phyloP scores from a whole-genome alignment of 2,797 vertebrate species.

The Chelmon rostratus region DNA sequence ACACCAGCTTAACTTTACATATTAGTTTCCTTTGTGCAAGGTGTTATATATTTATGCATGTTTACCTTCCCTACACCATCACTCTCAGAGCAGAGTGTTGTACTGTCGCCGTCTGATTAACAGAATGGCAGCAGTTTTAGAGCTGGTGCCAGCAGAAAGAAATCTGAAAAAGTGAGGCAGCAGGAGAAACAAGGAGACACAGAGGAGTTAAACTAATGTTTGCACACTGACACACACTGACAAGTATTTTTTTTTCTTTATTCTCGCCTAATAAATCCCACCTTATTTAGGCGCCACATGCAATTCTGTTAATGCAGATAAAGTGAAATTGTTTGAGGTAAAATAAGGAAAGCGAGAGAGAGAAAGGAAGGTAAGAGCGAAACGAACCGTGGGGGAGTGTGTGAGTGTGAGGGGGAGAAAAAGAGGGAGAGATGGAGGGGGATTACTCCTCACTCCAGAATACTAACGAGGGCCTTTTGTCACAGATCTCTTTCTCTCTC shows the following conservation, averaged over 20 bases:
- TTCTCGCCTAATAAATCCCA: background rate
- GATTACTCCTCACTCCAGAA: conserved; percentile 81
- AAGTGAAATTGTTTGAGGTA: background rate
- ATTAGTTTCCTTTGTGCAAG: background rate
- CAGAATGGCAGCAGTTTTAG: background rate
- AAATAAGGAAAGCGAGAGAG: background rate
- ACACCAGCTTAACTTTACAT: background rate
- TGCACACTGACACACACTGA: background rate
- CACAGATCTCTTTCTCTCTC: conserved; percentile 72
- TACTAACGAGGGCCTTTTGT: conserved; percentile 85
- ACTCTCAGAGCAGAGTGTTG: background rate
- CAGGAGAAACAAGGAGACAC: background rate
- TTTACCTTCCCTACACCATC: background rate
- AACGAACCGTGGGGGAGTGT: conserved; percentile 18
- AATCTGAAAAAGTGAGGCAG: background rate
- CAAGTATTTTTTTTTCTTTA: background rate
- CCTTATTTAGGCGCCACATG: background rate
- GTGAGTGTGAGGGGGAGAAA: background rate
- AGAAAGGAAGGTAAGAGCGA: background rate
- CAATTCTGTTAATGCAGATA: background rate
- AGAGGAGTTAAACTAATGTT: background rate
- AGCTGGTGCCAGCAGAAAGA: background rate
- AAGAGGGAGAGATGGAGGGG: conserved; percentile 48
- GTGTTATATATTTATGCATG: background rate
- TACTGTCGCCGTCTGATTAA: background rate